Evolutionary conservation across 2,797 vertebrate species (phyloP).

Genomic region (Stomatorhinus walkeri): DNA sequence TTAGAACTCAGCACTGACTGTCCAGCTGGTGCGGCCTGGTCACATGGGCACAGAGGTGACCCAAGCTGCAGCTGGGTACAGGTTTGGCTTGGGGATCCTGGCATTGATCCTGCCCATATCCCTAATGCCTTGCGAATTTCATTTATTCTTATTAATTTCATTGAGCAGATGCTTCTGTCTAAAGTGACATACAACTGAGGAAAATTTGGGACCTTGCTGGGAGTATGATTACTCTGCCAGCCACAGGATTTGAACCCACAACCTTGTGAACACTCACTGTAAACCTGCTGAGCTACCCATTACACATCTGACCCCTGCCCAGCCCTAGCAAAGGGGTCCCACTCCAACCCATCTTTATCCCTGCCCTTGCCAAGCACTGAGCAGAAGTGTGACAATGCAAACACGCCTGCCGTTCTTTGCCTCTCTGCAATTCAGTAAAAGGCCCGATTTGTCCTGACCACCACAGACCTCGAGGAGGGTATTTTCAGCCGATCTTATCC

Average conservation of each 20-base stretch:
- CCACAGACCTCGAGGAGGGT: neutral
- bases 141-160: neutral
- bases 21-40: neutral
- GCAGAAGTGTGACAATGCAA: neutral
- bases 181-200: neutral
- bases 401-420: neutral
- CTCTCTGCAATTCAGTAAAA: neutral
- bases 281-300: neutral
- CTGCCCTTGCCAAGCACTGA: neutral
- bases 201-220: neutral
- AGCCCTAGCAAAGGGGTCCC: neutral
- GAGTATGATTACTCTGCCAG: neutral
- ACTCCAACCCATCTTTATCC: neutral
- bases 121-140: neutral
- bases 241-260: neutral
- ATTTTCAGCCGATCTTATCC: neutral
- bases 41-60: neutral
- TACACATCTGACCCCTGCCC: neutral
- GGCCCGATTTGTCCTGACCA: neutral
- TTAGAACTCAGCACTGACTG: neutral
- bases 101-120: neutral
- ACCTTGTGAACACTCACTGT: neutral
- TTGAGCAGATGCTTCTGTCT: neutral
- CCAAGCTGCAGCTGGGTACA: neutral
- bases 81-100: neutral